Percentiles rank a stretch among this genome's conserved stretches.
Evolutionary conservation across 2,888 invertebrate species (phyloP).

Genomic region (Pediacus dermestoides): DNA sequence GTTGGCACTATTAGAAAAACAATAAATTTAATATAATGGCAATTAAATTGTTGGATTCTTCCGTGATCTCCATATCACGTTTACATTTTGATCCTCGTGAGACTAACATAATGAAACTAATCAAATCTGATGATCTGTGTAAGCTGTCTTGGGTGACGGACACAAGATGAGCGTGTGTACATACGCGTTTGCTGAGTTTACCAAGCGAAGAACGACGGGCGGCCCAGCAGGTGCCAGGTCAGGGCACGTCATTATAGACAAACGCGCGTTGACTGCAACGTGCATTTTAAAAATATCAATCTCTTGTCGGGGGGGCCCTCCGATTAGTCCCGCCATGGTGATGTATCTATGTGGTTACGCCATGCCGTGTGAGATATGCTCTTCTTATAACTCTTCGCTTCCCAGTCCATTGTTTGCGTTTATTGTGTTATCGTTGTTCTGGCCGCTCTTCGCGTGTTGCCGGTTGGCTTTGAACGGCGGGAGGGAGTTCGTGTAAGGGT

Average conservation of each 20-base stretch:
- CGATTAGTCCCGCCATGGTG: slow-evolving; percentile 24
- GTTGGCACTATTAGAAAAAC: too few species aligned
- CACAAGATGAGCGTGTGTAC: slow-evolving; percentile 31
- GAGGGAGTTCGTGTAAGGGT: slow-evolving; percentile 22
- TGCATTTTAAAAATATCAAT: slow-evolving; percentile 22
- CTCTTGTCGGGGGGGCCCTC: slow-evolving; percentile 24
- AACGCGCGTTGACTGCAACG: slow-evolving; percentile 11
- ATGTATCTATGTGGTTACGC: slow-evolving; percentile 19
- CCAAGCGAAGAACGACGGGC: slow-evolving; percentile 24
- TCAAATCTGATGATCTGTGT: slow-evolving; percentile 29
- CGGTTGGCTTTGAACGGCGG: slow-evolving; percentile 28
- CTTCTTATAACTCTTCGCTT: slow-evolving; percentile 10
- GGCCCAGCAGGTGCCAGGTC: slow-evolving; percentile 36
- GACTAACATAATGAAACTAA: slow-evolving; percentile 33
- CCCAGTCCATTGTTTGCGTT: slow-evolving; percentile 9
- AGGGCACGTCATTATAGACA: slow-evolving; percentile 29
- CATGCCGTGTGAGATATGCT: slow-evolving; percentile 33
- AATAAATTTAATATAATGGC: slow-evolving; percentile 1
- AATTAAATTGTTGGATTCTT: slow-evolving; percentile 11
- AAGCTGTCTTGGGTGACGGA: slow-evolving; percentile 29
- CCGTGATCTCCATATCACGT: slow-evolving; percentile 15
- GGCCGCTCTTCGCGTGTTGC: slow-evolving; percentile 32
- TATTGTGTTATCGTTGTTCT: slow-evolving; percentile 23
- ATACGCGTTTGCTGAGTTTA: slow-evolving; percentile 26
- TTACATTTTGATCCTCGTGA: slow-evolving; percentile 23